Percentiles rank a stretch among this genome's conserved stretches.
Evolutionary conservation across 35 echinoderm and acorn worm genomes (phyloP).

Genomic region (Nesometra sesokonis): DNA sequence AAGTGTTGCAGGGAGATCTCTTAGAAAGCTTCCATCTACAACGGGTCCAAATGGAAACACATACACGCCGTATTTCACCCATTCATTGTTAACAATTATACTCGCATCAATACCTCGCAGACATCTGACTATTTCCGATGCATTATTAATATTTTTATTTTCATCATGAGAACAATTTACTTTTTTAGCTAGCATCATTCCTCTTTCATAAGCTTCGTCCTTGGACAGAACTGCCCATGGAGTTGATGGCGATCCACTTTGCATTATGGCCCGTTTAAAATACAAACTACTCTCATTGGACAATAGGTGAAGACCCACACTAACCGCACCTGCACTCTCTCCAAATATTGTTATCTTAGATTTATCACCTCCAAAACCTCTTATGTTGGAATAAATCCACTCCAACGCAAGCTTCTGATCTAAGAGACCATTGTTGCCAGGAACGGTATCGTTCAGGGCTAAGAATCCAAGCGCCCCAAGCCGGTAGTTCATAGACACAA

Average conservation of each 20-base stretch:
- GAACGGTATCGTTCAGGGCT: conserved; percentile 15
- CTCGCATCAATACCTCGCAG: conserved; percentile 23
- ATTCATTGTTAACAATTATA: conserved; percentile 35
- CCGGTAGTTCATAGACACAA: conserved; percentile 49
- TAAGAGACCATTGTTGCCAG: background rate
- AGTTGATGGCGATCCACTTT: background rate
- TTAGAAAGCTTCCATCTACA: conserved; percentile 76
- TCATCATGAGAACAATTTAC: background rate
- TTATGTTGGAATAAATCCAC: background rate
- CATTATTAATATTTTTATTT: conserved; percentile 21
- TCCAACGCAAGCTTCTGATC: background rate
- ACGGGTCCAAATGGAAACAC: conserved; percentile 78
- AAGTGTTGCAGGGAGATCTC: conserved; percentile 38
- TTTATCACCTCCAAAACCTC: background rate
- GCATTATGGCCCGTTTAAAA: background rate
- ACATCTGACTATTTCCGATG: conserved; percentile 38
- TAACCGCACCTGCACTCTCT: conserved; percentile 2
- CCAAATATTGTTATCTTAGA: conserved; percentile 9
- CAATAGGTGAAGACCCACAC: background rate
- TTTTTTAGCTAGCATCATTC: background rate
- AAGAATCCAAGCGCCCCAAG: conserved; percentile 43
- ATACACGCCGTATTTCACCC: conserved; percentile 37
- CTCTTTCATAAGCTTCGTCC: background rate
- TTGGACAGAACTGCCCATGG: conserved; percentile 4
- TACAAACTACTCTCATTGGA: background rate